Evolutionary conservation across 2,888 invertebrate genomes (phyloP).

Genomic region (Pogonocherus hispidulus): DNA sequence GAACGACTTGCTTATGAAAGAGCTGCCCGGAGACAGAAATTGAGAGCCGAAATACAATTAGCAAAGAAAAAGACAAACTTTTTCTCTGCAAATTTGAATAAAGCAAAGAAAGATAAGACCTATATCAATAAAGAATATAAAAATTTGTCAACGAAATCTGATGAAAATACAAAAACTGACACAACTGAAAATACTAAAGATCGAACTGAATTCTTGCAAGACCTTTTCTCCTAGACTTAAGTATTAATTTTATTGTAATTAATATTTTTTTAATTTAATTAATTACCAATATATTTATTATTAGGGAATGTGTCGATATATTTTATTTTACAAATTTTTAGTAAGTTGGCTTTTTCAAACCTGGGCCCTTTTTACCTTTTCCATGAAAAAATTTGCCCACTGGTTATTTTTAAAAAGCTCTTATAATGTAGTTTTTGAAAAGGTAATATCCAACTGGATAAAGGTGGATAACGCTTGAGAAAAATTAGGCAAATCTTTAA

Average conservation of each 20-base stretch:
- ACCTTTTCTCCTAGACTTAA: conserved; percentile 58
- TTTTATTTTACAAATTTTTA: too few species aligned
- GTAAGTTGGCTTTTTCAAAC: too few species aligned
- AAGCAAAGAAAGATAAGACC: conserved; percentile 77
- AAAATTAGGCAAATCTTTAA: too few species aligned
- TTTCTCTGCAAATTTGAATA: conserved; percentile 87
- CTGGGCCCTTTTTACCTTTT: too few species aligned
- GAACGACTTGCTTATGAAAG: conserved; percentile 94
- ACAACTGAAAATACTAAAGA: conserved; percentile 43
- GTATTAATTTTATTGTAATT: conserved; percentile 1
- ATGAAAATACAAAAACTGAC: conserved; percentile 20
- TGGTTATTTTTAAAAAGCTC: too few species aligned
- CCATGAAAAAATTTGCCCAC: too few species aligned
- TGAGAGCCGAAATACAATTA: conserved; percentile 89
- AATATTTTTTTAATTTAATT: too few species aligned
- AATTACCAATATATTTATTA: too few species aligned
- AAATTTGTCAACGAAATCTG: conserved; percentile 45
- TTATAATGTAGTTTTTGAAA: too few species aligned
- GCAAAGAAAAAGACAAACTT: conserved; percentile 92
- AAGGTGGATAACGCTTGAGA: too few species aligned
- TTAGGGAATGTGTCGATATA: too few species aligned
- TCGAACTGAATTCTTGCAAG: conserved; percentile 63
- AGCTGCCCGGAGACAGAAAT: conserved; percentile 88
- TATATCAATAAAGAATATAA: conserved; percentile 59
- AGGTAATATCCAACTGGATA: too few species aligned